Evolutionary conservation across 2,888 invertebrate genomes (phyloP), one percentile per base, ranked within the genome.

Genomic region (Brachypalpus laphriformis): DNA sequence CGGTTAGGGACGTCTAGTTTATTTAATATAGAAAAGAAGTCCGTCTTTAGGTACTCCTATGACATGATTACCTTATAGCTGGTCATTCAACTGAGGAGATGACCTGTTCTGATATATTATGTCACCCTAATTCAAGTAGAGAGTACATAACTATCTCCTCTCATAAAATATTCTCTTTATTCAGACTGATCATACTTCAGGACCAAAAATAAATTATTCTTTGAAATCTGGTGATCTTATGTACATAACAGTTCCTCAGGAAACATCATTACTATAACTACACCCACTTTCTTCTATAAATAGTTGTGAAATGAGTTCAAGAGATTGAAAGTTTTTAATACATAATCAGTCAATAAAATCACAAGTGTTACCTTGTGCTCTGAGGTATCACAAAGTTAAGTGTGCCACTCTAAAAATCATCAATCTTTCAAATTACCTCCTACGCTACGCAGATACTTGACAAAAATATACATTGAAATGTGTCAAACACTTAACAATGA

Each of bases 401-500:
- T 51, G 49, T 37, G 20, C 51, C 42, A 72, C 72, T 72, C 11
- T 2, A 61, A 37, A 16, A 47, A 59, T 25, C 37, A 71, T 61
- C 59, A 49, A 1, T 47, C 49, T 16, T 14, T 49, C 40, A 40
- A 14, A 51, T 66, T 51, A 51, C 51, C 51, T 51, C 51, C 66
- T 3, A 66, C 66, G 7, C 51, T 14, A 22, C 25, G 16, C 8
- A 51, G 14, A 40, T 25, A 66, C 66, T 66, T 9, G 8, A 37
- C 18, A 47, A 9, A 37, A 63, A 49, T 5, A 18, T 16, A 37
- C 14, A 34, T 37, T 49, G 49, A 54, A 74, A 74, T 54, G 63
- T 74, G 74, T 74, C 74, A 63, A 74, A 63, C 74, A 54, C 72
- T 74, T 42, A 20, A 42, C 22, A 54, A 42, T 20, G 8, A 28